Base-by-base conservation (phyloP, 2,113 vertebrate species). In the Sebastes fasciatus region DNA sequence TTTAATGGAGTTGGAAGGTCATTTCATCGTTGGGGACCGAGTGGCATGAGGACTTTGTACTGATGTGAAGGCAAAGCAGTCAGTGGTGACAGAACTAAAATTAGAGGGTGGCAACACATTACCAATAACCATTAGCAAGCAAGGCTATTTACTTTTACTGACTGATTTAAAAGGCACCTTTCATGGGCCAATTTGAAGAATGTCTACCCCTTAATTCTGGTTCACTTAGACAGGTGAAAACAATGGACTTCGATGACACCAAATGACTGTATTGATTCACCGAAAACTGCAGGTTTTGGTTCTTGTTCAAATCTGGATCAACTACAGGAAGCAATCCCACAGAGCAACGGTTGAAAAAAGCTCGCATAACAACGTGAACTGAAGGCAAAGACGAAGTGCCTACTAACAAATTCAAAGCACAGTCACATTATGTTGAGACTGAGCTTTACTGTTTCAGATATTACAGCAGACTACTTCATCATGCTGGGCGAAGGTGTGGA, bases 1-100 rank as follows among this genome's bases (percentile, higher is more conserved):
- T 64, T 57, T 19, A 52, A 52, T 68, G 19, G 17, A 57, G 61
- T 26, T 76, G 49, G 45, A 86, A 83, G 75, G 76, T 80, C 51
- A 69, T 64, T 82, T 76, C n/a, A 58, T 19, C 7, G 0, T 11
- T 48, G 40, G 67, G 40, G 48, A 51, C 7, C 6, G 16, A 1
- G 2, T 72, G 60, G 67, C 11, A 2, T 57, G 61, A 71, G 65
- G 71, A 70, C 58, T 73, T 62, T 68, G 62, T 62, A 57, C 58
- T 80, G 61, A 72, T 71, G 66, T 52, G 19, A 43, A 16, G 49
- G 43, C 49, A 21, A 8, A 54, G 23, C 72, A 80, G 62, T 42
- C 58, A 77, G 62, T 63, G 62, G 81, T 74, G 57, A 52, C 26
- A 74, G 17, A 73, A 55, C 23, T 14, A 55, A 61, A 49, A 76